Evolutionary conservation across 2,888 invertebrate species (phyloP).

Genomic region (Ptychoptera albimana): DNA sequence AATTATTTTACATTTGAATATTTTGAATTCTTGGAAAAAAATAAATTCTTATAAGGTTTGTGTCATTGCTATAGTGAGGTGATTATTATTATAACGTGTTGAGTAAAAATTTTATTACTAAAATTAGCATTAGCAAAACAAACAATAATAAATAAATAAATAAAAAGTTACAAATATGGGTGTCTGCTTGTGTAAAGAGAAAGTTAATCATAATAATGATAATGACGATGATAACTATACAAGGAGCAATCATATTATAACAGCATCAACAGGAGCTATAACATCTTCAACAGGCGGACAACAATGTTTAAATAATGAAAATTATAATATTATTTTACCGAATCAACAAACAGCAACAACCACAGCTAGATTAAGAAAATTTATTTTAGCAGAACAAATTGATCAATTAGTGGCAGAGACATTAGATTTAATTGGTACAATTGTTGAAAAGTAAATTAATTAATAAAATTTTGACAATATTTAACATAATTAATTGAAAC

Average conservation of each 20-base stretch:
- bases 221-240: slow-evolving; percentile 14
- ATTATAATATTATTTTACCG: background rate
- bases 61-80: no score
- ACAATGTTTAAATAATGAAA: background rate
- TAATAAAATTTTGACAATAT: no score
- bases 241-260: background rate
- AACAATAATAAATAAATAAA: no score
- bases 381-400: slow-evolving; percentile 33
- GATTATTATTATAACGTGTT: background rate
- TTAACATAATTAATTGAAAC: no score
- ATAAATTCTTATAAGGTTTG: no score
- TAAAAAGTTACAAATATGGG: slow-evolving; percentile 43
- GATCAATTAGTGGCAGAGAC: slow-evolving; percentile 69
- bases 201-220: slow-evolving; percentile 35
- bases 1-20: no score
- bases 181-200: slow-evolving; percentile 58
- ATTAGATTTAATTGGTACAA: slow-evolving; percentile 58
- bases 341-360: no score
- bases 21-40: no score
- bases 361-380: slow-evolving; percentile 18
- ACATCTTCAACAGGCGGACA: background rate
- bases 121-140: background rate
- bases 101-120: background rate
- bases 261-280: slow-evolving; percentile 11
- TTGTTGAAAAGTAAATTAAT: slow-evolving; percentile 64